Evolutionary conservation across 2,888 invertebrate genomes (phyloP).

Genomic region (Ceriagrion tenellum): DNA sequence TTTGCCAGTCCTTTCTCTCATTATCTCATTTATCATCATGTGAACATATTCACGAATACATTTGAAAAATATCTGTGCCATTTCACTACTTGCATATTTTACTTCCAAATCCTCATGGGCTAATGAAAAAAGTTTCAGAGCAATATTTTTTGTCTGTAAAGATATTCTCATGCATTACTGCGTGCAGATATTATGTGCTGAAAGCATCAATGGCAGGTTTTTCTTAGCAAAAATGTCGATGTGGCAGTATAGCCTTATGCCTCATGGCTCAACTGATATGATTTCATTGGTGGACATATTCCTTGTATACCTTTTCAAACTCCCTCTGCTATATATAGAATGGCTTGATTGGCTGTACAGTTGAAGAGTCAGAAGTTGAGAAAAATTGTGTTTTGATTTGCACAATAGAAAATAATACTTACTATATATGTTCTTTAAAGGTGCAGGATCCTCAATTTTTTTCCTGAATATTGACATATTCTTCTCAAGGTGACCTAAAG

Average conservation of each 20-base stretch:
- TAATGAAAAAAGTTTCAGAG: not conserved
- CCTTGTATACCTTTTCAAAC: not conserved
- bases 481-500: too few species aligned
- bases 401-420: too few species aligned
- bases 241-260: too few species aligned
- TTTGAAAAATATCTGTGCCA: not conserved
- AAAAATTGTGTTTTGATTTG: too few species aligned
- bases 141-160: not conserved
- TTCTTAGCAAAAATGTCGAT: too few species aligned
- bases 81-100: not conserved
- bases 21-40: not conserved
- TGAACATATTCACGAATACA: not conserved
- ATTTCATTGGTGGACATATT: not conserved
- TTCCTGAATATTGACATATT: too few species aligned
- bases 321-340: too few species aligned
- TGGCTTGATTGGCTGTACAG: too few species aligned
- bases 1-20: not conserved
- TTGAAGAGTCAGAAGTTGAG: too few species aligned
- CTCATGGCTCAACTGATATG: too few species aligned
- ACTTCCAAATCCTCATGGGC: not conserved
- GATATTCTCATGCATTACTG: not conserved
- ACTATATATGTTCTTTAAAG: too few species aligned
- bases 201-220: not conserved
- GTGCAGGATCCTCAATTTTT: too few species aligned
- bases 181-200: not conserved